Evolutionary conservation across 2,888 invertebrate genomes (phyloP), one percentile per base, ranked within the genome.

Genomic region (Gandaritis pyraliata): DNA sequence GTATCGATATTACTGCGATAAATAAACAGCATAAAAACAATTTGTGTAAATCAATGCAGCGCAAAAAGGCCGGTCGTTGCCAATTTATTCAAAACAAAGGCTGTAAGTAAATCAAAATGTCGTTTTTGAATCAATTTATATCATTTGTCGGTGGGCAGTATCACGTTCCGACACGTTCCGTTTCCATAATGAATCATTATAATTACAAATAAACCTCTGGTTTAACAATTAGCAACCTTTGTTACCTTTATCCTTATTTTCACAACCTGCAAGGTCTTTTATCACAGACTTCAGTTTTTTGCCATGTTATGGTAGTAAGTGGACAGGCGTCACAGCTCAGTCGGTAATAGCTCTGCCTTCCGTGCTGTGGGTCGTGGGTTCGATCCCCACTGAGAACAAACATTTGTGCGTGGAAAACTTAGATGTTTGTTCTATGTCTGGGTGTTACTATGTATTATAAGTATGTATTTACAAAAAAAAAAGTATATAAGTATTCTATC

Each of bases 141-240:
- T 56, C 51, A 59, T 63, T 63, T 52, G 48, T 64, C 59, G 48
- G 54, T 79, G 73, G 74, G 78, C 71, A 52, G 75, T 58, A 78
- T 81, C 80, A 83, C 79, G 80, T 75, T 75, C 70, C 63, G 65
- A 72, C 65, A 29, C 72, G 78, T 81, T 85, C 85, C 85, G 87
- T 82, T 88, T 89, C 77, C 83, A 86, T 87, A 85, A 87, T 86
- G 74, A 83, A 84, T 80, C 74, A 81, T 75, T 73, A 66, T 72
- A 77, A 2, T 23, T 23, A 23, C 23, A 80, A n/a, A 65, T 23
- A 61, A 71, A 75, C 74, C 80, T 80, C 79, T 80, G 78, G 76
- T 75, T 81, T 77, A 72, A 65, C 69, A 76, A 62, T 65, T 33
- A 33, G 71, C 73, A 77, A 77, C 78, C 72, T 76, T 76, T 66